Base-by-base conservation (phyloP, 1,140 invertebrate genomes). In the Oreohelix idahoensis region DNA sequence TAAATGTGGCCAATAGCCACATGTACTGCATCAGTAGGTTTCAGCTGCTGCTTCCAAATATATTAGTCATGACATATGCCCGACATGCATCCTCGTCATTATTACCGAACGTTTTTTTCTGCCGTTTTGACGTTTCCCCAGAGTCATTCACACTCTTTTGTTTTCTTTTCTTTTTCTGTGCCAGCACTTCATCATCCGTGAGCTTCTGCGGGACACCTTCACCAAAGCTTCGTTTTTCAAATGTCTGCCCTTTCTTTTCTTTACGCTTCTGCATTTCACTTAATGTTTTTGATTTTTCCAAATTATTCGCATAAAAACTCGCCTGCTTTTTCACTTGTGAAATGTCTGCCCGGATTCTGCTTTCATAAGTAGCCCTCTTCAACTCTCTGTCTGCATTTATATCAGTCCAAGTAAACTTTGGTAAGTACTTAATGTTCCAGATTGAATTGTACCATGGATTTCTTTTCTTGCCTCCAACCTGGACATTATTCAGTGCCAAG, bases 351-450 rank as follows among this genome's bases (percentile, higher is more conserved):
- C 96, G 93, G 66, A 98, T 91, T 91, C 96, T 95, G 91, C 98
- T 97, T 90, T 97, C 96, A 86, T 95, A 95, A 13, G 97, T 96
- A 45, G 96, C 96, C 91, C 95, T 95, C 93, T 99, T 98, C 93
- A 98, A 98, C 26, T 96, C 91, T 81, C 99, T 93, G 88, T 97
- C 94, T 93, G 99, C 98, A 90, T 96, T 97, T 32, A 99, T 93
- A 93, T 99, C 97, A 73, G 95, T 94, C 98, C 98, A 99, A 93
- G 98, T 98, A 91, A 99, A 99, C 85, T 97, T 95, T 39, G 88
- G 95, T 79, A 99, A 94, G 93, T 99, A 99, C 93, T 98, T 99
- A 77, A 99, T 96, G 89, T 96, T 98, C 98, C 98, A 99, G 58
- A 98, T 94, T 91, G 95, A 95, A 89, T 98, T 97, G 90, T 95